A percentile compares a stretch with the other conserved stretches of the same genome.
Conservation (phyloP, 2,797 vertebrate genomes). For the Myiothlypis coronata region DNA sequence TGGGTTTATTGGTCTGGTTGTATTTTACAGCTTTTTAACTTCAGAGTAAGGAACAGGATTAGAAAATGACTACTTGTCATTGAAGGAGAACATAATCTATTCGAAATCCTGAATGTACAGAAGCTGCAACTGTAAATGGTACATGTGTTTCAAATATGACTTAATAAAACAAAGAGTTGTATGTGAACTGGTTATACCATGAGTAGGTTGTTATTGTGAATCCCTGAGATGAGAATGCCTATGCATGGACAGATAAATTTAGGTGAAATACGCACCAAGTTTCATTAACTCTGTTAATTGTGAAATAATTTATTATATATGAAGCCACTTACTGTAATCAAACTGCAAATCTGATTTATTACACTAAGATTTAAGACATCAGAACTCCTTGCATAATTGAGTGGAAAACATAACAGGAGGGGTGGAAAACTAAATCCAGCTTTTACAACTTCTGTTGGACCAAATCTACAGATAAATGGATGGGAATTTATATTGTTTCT, state of each 20-base stretch:
- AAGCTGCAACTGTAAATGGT: neutral
- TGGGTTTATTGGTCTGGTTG: neutral
- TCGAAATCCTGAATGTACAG: neutral
- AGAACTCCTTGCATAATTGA: neutral
- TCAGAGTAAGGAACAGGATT: neutral
- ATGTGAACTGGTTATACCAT: neutral
- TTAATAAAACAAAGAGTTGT: neutral
- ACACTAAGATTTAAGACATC: neutral
- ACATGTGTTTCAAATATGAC: neutral
- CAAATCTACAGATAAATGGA: neutral
- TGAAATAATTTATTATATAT: neutral
- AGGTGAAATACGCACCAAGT: neutral
- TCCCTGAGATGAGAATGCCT: neutral
- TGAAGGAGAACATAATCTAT: neutral
- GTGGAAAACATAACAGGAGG: neutral
- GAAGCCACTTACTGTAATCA: neutral
- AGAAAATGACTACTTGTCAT: neutral
- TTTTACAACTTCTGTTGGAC: neutral
- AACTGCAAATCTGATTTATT: neutral
- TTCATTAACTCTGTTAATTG: neutral
- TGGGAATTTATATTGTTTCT: neutral
- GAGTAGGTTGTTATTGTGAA: neutral
- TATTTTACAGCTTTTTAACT: neutral
- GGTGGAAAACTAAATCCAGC: neutral
- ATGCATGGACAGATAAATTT: rapidly evolving